Base-by-base conservation (phyloP, 1,140 invertebrate species). In the Drosophila trapezifrons region DNA sequence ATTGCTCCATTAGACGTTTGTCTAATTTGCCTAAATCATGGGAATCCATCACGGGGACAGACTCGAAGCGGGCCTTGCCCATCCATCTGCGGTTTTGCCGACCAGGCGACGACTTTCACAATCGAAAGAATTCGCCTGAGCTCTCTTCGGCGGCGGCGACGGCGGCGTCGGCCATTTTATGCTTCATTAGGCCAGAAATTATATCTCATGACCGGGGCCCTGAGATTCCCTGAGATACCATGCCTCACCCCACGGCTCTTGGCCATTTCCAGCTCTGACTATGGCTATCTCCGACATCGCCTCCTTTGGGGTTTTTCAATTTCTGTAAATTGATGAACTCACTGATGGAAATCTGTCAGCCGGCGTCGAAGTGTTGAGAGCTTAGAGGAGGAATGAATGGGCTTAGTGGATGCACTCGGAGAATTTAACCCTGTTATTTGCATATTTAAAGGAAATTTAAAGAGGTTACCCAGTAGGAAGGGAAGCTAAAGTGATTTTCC, bases 181-280 rank as follows among this genome's bases (percentile, higher is more conserved):
- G 82, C 82, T 86, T 86, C 82, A 86, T 86, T 86, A 86, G 66
- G 83, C 78, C 75, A 82, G 78, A 86, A 87, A 86, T 87, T 81
- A 86, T 86, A 82, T 81, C 66, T 78, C 55, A 67, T 81, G 69
- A 77, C 80, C 67, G 45, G 20, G 51, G 59, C 56, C 63, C 63
- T 66, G 57, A 46, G 63, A 62, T 62, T 66, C 29, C 35, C 63
- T 20, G 10, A 32, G 47, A 32, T 32, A 51, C 43, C 43, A 45
- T 45, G 20, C 42, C 42, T n/a, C n/a, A 4, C 9, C 37, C 12
- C 38, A 25, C 51, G 66, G 65, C 65, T 52, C 29, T 10, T 18
- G 20, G 45, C 60, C 59, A 52, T 74, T 77, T 71, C 40, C 9
- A 10, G 29, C 29, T 3, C 9, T 3, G 29, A 32, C 29, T 32